Conservation (phyloP, 2,888 invertebrate genomes). For the Hylaea fasciaria region DNA sequence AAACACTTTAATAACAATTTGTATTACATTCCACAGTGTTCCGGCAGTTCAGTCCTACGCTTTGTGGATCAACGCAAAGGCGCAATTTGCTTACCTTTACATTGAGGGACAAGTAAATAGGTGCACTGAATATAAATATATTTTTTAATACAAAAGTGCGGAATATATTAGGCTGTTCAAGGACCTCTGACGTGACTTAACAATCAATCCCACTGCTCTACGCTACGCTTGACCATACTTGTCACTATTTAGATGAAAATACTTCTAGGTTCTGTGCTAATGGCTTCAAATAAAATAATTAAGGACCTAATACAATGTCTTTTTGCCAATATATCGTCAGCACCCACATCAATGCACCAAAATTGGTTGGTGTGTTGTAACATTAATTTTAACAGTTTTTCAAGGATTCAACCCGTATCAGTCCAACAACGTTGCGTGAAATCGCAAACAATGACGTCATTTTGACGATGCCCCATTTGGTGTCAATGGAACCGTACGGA, state of each 20-base stretch:
- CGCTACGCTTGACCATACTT: too few species aligned
- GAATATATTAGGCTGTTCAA: too few species aligned
- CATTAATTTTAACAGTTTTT: neutral
- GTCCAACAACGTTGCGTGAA: neutral
- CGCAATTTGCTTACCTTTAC: constrained; percentile 53
- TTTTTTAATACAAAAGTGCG: too few species aligned
- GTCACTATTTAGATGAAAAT: too few species aligned
- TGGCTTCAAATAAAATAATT: too few species aligned
- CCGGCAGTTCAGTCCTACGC: constrained; percentile 45
- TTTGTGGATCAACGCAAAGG: constrained; percentile 54
- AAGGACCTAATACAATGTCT: too few species aligned
- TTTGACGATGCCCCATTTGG: neutral
- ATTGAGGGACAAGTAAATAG: constrained; percentile 42
- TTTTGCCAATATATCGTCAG: neutral
- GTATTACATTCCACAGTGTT: constrained; percentile 49
- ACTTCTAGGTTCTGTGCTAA: too few species aligned
- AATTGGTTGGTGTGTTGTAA: too few species aligned
- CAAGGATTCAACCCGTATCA: constrained; percentile 4
- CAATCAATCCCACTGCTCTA: too few species aligned
- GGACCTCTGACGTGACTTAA: too few species aligned
- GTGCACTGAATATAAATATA: neutral
- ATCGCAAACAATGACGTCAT: constrained; percentile 4
- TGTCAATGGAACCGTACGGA: too few species aligned
- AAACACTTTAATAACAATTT: constrained; percentile 54
- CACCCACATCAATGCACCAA: neutral